Evolutionary conservation across 2,888 invertebrate genomes (phyloP).

Genomic region (Pinctada fucata): DNA sequence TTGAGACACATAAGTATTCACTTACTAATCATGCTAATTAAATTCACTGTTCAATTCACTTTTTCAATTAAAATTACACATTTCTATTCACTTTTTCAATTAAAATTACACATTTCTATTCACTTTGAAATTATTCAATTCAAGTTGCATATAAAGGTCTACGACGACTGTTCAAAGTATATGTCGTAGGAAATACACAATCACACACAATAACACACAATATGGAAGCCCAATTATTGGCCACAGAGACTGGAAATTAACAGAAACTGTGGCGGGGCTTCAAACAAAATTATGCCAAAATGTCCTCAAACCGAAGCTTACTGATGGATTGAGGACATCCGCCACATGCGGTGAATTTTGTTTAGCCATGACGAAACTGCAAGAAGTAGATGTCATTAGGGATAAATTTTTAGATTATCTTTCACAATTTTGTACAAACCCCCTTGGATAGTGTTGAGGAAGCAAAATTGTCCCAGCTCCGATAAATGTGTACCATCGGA

Average conservation of each 20-base stretch:
- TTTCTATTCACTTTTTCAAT: too few relatives aligned
- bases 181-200: not conserved
- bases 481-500: not conserved
- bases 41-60: too few relatives aligned
- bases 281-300: not conserved
- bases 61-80: too few relatives aligned
- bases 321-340: not conserved
- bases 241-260: not conserved
- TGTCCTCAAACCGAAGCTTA: not conserved
- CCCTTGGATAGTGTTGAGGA: not conserved
- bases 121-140: not conserved
- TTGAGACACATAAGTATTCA: not conserved
- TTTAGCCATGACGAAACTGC: not conserved
- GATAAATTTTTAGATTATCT: not conserved
- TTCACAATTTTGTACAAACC: not conserved
- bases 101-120: too few relatives aligned
- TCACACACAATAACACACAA: not conserved
- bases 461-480: not conserved
- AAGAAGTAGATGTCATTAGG: not conserved
- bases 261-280: not conserved
- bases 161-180: not conserved
- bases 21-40: too few relatives aligned
- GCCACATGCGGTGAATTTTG: not conserved
- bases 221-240: slow-evolving; percentile 2
- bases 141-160: not conserved